These are phyloP conservation scores for Sebastolobus altivelis DNA, from an alignment of 2,797 vertebrate species.

Conservation along the genomic window DNA sequence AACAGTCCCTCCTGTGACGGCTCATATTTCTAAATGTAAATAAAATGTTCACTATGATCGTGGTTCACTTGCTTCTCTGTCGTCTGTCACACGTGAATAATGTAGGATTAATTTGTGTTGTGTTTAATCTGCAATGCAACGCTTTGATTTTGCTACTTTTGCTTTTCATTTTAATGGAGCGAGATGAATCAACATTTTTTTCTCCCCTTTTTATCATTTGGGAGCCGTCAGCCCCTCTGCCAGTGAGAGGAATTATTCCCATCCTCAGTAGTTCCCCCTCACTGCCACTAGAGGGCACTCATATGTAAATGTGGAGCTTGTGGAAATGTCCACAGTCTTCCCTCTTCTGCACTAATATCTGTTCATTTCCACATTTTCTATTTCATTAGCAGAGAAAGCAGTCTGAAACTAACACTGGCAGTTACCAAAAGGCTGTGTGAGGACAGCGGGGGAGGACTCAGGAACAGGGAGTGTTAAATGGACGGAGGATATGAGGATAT, in stretches of 20 bases:
- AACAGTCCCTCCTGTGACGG: background rate
- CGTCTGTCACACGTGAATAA: conserved; percentile 14
- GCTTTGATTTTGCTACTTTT: conserved; percentile 24
- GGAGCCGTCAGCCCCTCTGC: conserved; percentile 39
- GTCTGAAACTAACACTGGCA: conserved; percentile 12
- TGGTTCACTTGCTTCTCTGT: background rate
- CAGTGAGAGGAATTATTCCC: conserved; percentile 41
- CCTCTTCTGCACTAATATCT: conserved; percentile 17
- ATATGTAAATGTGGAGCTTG: conserved; percentile 43
- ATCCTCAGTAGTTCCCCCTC: conserved; percentile 22
- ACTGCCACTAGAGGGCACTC: conserved; percentile 77
- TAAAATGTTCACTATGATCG: conserved; percentile 10
- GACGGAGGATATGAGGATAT: conserved; percentile 23
- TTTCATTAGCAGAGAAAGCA: conserved; percentile 26
- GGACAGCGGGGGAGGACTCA: background rate
- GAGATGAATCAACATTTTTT: conserved; percentile 58
- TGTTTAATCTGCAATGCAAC: conserved; percentile 36
- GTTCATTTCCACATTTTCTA: conserved; percentile 15
- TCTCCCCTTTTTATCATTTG: conserved; percentile 51
- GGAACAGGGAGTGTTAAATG: conserved; percentile 6
- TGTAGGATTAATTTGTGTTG: conserved; percentile 3
- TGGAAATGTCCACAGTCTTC: background rate
- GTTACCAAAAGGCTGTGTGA: conserved; percentile 19
- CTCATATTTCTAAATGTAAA: conserved; percentile 3
- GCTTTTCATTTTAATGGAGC: conserved; percentile 51